Evolutionary conservation across 30 jellyfish, hydroid and myxozoan genomes (phyloP).

Genomic region (Cassiopea xamachana): DNA sequence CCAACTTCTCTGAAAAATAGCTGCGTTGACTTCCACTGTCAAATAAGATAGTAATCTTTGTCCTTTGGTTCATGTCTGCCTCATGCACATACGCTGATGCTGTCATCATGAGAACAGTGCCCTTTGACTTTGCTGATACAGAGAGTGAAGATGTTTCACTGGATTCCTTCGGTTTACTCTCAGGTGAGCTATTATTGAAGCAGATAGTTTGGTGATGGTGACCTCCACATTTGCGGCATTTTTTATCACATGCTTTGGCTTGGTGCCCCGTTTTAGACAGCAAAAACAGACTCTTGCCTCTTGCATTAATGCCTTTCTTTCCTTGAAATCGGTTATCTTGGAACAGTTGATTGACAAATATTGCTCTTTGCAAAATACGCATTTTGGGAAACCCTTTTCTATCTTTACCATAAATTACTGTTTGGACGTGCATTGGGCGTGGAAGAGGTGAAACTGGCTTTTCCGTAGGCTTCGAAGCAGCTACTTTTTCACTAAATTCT

Average conservation of each 20-base stretch:
- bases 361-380: background rate
- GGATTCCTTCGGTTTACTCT: background rate
- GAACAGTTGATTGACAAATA: background rate
- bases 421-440: too few species aligned
- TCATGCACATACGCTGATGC: conserved; percentile 1
- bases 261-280: background rate
- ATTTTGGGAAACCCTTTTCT: background rate
- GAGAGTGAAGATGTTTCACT: too few species aligned
- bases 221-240: conserved; percentile 24
- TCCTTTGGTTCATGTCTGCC: background rate
- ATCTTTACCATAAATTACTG: too few species aligned
- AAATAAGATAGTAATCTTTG: conserved; percentile 13
- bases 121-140: conserved; percentile 9
- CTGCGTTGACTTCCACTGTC: conserved; percentile 43
- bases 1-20: conserved; percentile 10
- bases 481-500: too few species aligned
- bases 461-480: too few species aligned
- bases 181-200: background rate
- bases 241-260: background rate
- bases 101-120: too few species aligned
- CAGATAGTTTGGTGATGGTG: too few species aligned
- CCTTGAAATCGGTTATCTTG: background rate
- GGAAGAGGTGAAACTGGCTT: too few species aligned
- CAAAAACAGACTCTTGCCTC: too few species aligned
- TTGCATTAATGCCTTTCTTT: background rate